Percentiles rank a stretch among this genome's conserved stretches.
Evolutionary conservation across 1,140 invertebrate genomes (phyloP).

Genomic region (Anadara kagoshimensis): DNA sequence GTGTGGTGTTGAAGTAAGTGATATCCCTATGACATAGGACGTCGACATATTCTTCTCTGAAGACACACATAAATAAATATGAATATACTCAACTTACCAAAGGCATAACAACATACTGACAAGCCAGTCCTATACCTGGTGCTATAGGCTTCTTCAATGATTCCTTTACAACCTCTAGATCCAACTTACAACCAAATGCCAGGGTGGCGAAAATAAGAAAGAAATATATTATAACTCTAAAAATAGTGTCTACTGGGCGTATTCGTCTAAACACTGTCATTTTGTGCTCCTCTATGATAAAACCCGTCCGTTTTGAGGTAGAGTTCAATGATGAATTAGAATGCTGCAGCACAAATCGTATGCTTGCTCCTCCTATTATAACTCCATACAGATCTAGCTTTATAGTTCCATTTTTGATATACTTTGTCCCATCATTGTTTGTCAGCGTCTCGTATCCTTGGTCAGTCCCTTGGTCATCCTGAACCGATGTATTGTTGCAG

Average conservation of each 20-base stretch:
- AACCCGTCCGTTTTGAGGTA: no score
- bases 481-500: no score
- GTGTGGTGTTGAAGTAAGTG: no score
- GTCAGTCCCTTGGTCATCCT: no score
- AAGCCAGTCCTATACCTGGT: slow-evolving; percentile 65
- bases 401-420: neutral
- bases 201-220: slow-evolving; percentile 68
- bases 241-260: slow-evolving; percentile 58
- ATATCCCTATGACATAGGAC: no score
- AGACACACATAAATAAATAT: no score
- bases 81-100: slow-evolving; percentile 67
- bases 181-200: slow-evolving; percentile 71
- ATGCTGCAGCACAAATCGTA: slow-evolving; percentile 2
- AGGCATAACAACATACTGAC: slow-evolving; percentile 71
- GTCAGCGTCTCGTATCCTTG: no score
- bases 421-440: no score
- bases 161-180: slow-evolving; percentile 59
- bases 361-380: slow-evolving; percentile 23
- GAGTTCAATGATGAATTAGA: no score
- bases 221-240: slow-evolving; percentile 57
- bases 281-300: neutral
- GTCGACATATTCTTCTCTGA: no score
- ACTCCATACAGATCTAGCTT: slow-evolving; percentile 7
- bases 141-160: slow-evolving; percentile 65
- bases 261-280: slow-evolving; percentile 50